Conservation (phyloP, 2,113 vertebrate genomes). For the Lepidothrix coronata region DNA sequence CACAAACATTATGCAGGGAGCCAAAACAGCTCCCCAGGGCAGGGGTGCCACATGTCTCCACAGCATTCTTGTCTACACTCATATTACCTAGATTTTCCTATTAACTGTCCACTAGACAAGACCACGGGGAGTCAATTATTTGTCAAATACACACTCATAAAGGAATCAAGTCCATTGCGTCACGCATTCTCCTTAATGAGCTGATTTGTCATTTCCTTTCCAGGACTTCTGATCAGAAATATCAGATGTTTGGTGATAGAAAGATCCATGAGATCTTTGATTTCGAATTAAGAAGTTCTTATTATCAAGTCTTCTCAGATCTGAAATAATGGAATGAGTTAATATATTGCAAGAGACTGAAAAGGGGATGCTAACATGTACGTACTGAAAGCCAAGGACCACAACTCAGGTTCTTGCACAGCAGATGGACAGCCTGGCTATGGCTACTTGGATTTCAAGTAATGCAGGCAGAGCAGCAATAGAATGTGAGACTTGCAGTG, state of each 20-base stretch:
- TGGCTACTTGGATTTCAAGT: background rate
- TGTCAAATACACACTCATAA: background rate
- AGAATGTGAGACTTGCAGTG: background rate
- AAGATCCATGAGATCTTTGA: background rate
- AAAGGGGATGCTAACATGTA: background rate
- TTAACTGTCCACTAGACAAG: background rate
- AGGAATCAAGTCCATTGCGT: background rate
- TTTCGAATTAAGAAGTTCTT: background rate
- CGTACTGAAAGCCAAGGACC: background rate
- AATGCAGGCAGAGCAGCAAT: background rate
- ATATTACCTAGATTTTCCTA: background rate
- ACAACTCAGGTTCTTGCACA: background rate
- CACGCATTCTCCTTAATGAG: background rate
- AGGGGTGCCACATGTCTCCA: background rate
- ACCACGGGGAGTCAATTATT: background rate
- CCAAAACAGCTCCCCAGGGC: background rate
- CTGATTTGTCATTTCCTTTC: background rate
- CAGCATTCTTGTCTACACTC: background rate
- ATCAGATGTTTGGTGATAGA: background rate
- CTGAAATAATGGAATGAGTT: background rate
- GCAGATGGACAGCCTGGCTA: background rate
- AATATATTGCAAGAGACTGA: background rate
- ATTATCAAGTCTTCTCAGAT: background rate
- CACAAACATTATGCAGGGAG: fast-evolving
- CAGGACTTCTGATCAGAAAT: background rate